Base-by-base conservation (phyloP, 2,888 invertebrate genomes). In the Lasioglossum morio region DNA sequence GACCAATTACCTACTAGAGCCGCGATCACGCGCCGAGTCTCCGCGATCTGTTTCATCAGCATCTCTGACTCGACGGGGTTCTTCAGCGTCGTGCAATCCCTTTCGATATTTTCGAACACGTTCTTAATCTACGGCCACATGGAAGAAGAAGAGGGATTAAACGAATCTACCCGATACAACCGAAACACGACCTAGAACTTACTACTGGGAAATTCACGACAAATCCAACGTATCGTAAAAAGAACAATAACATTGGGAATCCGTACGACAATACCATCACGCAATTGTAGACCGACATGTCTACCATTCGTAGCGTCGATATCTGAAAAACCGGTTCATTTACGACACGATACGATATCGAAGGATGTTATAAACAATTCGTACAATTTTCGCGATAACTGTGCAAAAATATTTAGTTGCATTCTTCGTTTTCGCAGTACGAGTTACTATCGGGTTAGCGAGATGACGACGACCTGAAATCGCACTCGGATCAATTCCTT, bases 201-300 rank as follows among this genome's bases (percentile, higher is more conserved):
- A 69, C 69, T 37, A 37, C 19, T 3, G 69, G 37, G 4, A 69
- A 69, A n/a, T 69, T 69, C 23, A 10, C 19, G 10, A 69, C 23
- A 23, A 69, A 69, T 34, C 66, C 66, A 34, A 69, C 19, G 34
- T 69, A 69, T 69, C 66, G 66, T 69, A 69, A 8, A 69, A 69
- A 10, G 23, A 1, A 69, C 66, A 69, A 37, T 5, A 69, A 34
- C 69, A 69, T 69, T 37, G 69, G 69, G 0, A 69, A 23, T 23
- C 23, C 10, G 37, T 69, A 69, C 12, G 69, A 69, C 10, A 69
- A 1, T 4, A 69, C 37, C 37, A 37, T 37, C 8, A 69, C 37
- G 19, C 34, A 37, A 69, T 69, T 69, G 19, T 69, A 34, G 8
- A 69, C 4, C 37, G 69, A 37, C 0, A 37, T 34, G 4, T 69